Conservation (phyloP, 35 echinoderm and acorn worm species). For the Amphiura filiformis region DNA sequence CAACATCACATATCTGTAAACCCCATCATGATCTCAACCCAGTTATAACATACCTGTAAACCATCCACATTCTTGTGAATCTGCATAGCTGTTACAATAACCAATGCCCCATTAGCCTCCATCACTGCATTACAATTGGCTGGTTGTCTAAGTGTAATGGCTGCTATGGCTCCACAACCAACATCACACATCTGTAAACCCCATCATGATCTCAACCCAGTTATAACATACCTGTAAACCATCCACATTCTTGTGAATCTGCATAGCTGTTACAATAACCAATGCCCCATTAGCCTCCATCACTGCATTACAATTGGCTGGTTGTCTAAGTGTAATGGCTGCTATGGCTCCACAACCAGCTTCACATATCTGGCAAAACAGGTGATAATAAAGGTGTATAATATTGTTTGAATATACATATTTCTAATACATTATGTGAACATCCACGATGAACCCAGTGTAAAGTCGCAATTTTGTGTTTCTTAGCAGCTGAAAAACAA, state of each 20-base stretch:
- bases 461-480: too few species aligned
- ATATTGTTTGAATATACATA: too few species aligned
- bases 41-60: conserved; percentile 73
- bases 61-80: conserved; percentile 49
- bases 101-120: conserved; percentile 55
- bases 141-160: conserved; percentile 73
- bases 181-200: conserved; percentile 77
- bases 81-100: conserved; percentile 65
- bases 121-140: conserved; percentile 58
- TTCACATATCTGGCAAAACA: background rate
- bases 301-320: conserved; percentile 44
- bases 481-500: too few species aligned
- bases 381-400: too few species aligned
- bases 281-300: conserved; percentile 68
- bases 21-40: conserved; percentile 34
- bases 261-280: conserved; percentile 64
- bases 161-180: conserved; percentile 76
- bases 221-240: too few species aligned
- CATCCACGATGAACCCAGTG: too few species aligned
- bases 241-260: conserved; percentile 46
- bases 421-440: too few species aligned
- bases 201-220: conserved; percentile 43
- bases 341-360: conserved; percentile 71
- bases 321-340: conserved; percentile 68
- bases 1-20: conserved; percentile 80